These are phyloP conservation scores for Mechanitis mazaeus DNA, from an alignment of 2,888 invertebrate species.

Conservation along the genomic window DNA sequence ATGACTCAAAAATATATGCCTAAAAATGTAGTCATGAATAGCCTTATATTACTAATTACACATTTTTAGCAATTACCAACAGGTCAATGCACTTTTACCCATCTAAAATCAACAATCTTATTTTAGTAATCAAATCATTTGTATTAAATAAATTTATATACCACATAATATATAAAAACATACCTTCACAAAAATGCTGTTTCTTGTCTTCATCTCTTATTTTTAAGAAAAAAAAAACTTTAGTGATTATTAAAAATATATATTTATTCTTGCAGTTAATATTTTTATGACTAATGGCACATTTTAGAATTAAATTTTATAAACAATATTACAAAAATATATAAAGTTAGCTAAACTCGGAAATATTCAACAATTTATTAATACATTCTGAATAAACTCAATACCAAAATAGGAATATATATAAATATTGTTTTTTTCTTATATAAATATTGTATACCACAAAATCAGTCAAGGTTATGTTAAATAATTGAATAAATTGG, in stretches of 20 bases:
- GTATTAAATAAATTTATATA: no score
- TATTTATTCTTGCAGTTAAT: constrained; percentile 3
- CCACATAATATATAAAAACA: no score
- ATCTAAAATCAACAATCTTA: no score
- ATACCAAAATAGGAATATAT: neutral
- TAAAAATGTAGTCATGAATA: no score
- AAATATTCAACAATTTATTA: constrained; percentile 1
- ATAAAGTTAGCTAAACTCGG: neutral
- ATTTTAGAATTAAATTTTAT: constrained; percentile 12
- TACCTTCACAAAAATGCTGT: no score
- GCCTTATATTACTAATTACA: no score
- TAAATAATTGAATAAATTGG: neutral
- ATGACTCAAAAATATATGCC: no score
- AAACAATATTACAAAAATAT: neutral
- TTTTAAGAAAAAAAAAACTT: neutral
- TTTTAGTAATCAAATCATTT: no score
- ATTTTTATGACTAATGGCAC: constrained; percentile 21
- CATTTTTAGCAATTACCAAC: no score
- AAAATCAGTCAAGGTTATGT: neutral
- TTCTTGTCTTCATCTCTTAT: no score
- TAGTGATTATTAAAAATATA: constrained; percentile 1
- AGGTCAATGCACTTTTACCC: no score
- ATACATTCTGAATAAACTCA: neutral
- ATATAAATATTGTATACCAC: neutral
- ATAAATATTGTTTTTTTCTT: neutral